Evolutionary conservation across 2,888 invertebrate genomes (phyloP).

Genomic region (Melanostoma mellinum): DNA sequence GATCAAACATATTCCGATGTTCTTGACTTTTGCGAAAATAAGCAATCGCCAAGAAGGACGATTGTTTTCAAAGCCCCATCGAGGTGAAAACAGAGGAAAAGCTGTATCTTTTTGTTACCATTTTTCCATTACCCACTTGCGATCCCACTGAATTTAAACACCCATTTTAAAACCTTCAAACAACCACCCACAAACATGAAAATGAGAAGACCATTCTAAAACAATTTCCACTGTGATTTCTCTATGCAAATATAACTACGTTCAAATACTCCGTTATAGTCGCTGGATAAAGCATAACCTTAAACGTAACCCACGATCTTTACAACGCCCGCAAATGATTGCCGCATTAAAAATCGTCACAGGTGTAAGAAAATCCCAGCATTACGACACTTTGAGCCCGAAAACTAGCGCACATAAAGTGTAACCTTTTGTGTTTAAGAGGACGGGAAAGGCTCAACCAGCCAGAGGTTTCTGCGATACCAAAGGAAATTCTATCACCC

Average conservation of each 20-base stretch:
- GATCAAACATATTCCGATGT: too few relatives aligned
- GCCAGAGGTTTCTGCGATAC: background rate
- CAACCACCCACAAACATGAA: constrained; percentile 24
- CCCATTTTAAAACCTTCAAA: background rate
- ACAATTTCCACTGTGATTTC: constrained; percentile 62
- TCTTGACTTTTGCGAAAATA: too few relatives aligned
- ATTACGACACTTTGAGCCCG: constrained; percentile 63
- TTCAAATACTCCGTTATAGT: background rate
- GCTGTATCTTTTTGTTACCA: too few relatives aligned
- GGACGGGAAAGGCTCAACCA: background rate
- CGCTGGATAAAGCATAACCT: background rate
- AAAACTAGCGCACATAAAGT: constrained; percentile 60
- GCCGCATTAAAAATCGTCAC: constrained; percentile 66
- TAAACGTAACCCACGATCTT: constrained; percentile 11
- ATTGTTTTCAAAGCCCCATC: too few relatives aligned
- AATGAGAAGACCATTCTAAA: constrained; percentile 18
- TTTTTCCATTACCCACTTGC: too few relatives aligned
- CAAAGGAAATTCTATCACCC: constrained; percentile 55
- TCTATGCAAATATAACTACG: constrained; percentile 55
- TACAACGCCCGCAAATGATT: constrained; percentile 26
- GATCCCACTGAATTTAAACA: background rate
- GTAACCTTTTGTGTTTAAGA: constrained; percentile 48
- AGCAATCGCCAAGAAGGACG: too few relatives aligned
- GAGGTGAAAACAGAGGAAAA: too few relatives aligned
- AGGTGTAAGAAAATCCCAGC: constrained; percentile 70